Percentiles rank a stretch among this genome's conserved stretches.
Evolutionary conservation across 2,888 invertebrate species (phyloP).

Genomic region (Drosophila flavopinicola): DNA sequence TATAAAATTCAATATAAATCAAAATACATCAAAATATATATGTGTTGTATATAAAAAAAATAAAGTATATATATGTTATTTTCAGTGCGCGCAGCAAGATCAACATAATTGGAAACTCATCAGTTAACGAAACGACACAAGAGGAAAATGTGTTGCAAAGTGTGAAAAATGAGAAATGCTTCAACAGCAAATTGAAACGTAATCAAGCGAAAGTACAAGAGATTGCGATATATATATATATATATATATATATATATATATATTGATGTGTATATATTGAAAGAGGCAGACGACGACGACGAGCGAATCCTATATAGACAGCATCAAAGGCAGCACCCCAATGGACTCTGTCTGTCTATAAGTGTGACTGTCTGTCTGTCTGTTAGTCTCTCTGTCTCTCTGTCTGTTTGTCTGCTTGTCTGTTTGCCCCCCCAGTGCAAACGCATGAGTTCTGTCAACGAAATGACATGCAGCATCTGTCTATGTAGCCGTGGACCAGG

Average conservation of each 20-base stretch:
- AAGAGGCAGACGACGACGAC: slow-evolving; percentile 12
- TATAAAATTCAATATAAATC: slow-evolving; percentile 41
- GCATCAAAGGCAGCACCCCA: slow-evolving; percentile 55
- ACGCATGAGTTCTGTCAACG: slow-evolving; percentile 77
- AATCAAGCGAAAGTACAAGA: slow-evolving; percentile 63
- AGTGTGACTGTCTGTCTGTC: slow-evolving; percentile 26
- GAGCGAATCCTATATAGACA: slow-evolving; percentile 42
- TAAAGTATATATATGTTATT: slow-evolving; percentile 1
- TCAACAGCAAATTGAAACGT: slow-evolving; percentile 68
- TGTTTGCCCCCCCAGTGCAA: slow-evolving; percentile 38
- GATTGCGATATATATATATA: slow-evolving; percentile 15
- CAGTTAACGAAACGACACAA: neutral
- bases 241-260: no score
- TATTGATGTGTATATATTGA: no score
- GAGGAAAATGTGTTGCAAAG: slow-evolving; percentile 29
- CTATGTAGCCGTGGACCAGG: slow-evolving; percentile 72
- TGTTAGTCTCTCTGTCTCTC: slow-evolving; percentile 16
- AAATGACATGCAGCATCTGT: slow-evolving; percentile 79
- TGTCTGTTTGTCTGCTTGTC: slow-evolving; percentile 20
- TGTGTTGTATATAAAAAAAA: slow-evolving; percentile 5
- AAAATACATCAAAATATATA: slow-evolving; percentile 17
- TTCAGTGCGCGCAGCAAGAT: slow-evolving; percentile 39
- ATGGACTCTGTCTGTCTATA: slow-evolving; percentile 27
- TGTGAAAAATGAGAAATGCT: slow-evolving; percentile 42
- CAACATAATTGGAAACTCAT: slow-evolving; percentile 8